Base-by-base conservation (phyloP, 1,140 invertebrate species). In the Bactericera cockerelli region DNA sequence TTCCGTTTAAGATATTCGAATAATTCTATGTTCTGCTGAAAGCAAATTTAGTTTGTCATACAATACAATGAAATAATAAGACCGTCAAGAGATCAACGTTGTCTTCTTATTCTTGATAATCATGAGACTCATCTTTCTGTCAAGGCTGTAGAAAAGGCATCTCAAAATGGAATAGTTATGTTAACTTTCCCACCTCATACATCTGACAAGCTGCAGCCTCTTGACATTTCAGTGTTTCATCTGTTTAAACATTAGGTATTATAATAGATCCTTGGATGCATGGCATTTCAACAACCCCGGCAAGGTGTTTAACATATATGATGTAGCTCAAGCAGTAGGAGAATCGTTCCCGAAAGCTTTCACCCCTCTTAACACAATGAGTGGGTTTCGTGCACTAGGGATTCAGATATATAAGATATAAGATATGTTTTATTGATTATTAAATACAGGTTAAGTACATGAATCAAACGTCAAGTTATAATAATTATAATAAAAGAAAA, bases 121-220 rank as follows among this genome's bases (percentile, higher is more conserved):
- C 61, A 61, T 60, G 42, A 10, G 11, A 55, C 59, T 6, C 65
- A 67, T 42, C 26, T 63, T 22, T 63, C 63, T 10, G 8, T 62
- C 2, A 39, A 65, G 36, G 59, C 55, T n/a, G n/a, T n/a, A n/a
- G 56, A 65, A 31, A 60, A 62, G 36, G 62, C 49, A 28, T 60
- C 53, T 55, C 59, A 55, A 57, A 65, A 65, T 60, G 57, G 62
- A 6, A 62, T 70, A 6, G 55, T 61, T 1, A 59, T 69, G 19
- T 19, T 71, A 2, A 63, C 59, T n/a, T n/a, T n/a, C n/a, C n/a
- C n/a, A n/a, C n/a, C n/a, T n/a, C n/a, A n/a, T n/a, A n/a, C n/a
- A n/a, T n/a, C n/a, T n/a, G n/a, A n/a, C n/a, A n/a, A n/a, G n/a
- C n/a, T n/a, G n/a, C n/a, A n/a, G n/a, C n/a, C n/a, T n/a, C n/a